phyloP scores from a whole-genome alignment of 2,888 invertebrate species.

The Exephanes ischioxanthus region DNA sequence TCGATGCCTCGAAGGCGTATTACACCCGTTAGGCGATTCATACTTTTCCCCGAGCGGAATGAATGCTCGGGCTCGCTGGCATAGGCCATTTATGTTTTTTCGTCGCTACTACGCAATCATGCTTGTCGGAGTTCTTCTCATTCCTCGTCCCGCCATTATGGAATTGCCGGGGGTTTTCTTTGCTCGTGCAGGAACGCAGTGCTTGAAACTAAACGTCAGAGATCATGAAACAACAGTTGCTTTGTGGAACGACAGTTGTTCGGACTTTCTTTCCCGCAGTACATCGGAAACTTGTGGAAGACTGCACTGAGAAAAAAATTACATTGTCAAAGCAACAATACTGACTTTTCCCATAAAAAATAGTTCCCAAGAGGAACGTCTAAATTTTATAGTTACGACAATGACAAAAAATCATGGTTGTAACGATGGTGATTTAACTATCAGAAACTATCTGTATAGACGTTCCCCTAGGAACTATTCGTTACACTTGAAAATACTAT shows the following conservation, averaged over 20 bases:
- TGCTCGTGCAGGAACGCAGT: not conserved
- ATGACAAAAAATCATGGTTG: no score
- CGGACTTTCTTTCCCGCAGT: not conserved
- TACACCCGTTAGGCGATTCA: not conserved
- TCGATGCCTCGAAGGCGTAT: constrained; percentile 11
- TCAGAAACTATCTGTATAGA: no score
- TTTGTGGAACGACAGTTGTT: not conserved
- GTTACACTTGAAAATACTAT: no score
- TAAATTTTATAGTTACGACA: no score
- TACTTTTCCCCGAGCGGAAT: constrained; percentile 18
- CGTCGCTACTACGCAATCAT: not conserved
- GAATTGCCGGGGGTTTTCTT: not conserved
- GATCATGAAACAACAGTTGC: not conserved
- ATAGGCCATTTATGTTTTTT: constrained; percentile 1
- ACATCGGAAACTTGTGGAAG: not conserved
- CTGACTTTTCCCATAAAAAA: no score
- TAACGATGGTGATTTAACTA: no score
- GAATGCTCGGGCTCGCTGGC: not conserved
- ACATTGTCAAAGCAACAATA: no score
- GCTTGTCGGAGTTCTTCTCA: constrained; percentile 4
- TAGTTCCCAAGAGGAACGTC: no score
- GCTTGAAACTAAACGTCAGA: not conserved
- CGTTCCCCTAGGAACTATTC: no score
- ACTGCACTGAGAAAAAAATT: not conserved
- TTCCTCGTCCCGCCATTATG: not conserved